phyloP scores from a whole-genome alignment of 2,888 invertebrate genomes.

The Eupithecia insigniata region DNA sequence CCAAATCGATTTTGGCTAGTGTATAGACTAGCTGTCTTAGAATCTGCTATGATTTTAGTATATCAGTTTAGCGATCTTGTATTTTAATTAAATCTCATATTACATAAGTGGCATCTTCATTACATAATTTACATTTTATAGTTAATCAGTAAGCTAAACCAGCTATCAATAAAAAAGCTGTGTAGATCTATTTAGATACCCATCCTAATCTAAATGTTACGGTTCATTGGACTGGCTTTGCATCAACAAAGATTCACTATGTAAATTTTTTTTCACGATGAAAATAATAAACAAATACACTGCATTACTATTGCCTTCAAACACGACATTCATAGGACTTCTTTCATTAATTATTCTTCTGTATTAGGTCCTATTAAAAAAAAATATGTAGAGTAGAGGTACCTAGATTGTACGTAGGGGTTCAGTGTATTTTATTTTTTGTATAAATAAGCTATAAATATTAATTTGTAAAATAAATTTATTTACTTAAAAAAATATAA shows the following conservation, averaged over 20 bases:
- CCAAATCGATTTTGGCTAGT: too few relatives aligned
- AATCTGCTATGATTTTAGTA: conserved; percentile 1
- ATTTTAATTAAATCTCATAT: not conserved
- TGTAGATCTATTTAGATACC: not conserved
- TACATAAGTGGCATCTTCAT: not conserved
- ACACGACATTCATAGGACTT: not conserved
- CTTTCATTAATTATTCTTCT: not conserved
- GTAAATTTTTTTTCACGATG: not conserved
- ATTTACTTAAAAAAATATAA: conserved; percentile 17
- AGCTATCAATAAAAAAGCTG: not conserved
- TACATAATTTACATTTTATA: not conserved
- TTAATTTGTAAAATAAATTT: conserved; percentile 34
- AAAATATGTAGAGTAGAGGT: not conserved
- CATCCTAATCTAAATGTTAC: not conserved
- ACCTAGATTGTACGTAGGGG: conserved; percentile 24
- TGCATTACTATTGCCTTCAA: not conserved
- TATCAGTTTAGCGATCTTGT: not conserved
- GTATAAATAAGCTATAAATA: conserved; percentile 33
- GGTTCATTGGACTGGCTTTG: not conserved
- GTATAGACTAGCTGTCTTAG: not conserved
- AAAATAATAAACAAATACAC: not conserved
- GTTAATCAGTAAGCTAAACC: not conserved
- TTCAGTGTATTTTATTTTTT: conserved; percentile 35
- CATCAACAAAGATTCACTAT: not conserved
- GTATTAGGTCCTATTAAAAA: too few relatives aligned